Percentiles rank a stretch among this genome's conserved stretches.
Conservation (phyloP, 2,888 invertebrate genomes). For the Synanthedon myopaeformis region DNA sequence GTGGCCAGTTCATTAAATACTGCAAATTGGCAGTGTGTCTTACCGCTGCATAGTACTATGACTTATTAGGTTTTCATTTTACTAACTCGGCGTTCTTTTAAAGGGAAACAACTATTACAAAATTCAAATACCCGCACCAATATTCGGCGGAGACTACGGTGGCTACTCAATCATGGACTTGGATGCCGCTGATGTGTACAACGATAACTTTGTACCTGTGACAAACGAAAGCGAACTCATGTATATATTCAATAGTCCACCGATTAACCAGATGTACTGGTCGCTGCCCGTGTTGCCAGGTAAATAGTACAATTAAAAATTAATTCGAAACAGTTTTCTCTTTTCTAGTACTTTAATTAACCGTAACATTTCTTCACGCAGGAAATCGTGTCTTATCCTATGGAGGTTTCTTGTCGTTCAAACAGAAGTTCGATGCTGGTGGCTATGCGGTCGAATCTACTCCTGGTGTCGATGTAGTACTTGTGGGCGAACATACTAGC, state of each 20-base stretch:
- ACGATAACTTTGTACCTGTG: slow-evolving; percentile 42
- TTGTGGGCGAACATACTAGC: slow-evolving; percentile 82
- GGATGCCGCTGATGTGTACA: slow-evolving; percentile 35
- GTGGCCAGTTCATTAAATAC: too few species aligned
- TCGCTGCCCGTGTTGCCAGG: slow-evolving; percentile 55
- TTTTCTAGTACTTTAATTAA: neutral
- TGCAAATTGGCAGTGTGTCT: too few species aligned
- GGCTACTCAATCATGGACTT: slow-evolving; percentile 50
- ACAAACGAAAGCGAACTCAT: slow-evolving; percentile 48
- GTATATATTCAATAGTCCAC: slow-evolving; percentile 40
- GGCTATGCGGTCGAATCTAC: slow-evolving; percentile 49
- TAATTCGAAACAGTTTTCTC: neutral
- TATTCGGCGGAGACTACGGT: slow-evolving; percentile 48
- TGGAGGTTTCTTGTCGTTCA: slow-evolving; percentile 83
- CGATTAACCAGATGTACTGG: slow-evolving; percentile 46
- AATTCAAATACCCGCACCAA: slow-evolving; percentile 42
- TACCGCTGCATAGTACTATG: too few species aligned
- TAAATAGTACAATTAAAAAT: slow-evolving; percentile 12
- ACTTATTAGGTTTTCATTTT: neutral
- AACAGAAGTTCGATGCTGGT: slow-evolving; percentile 75
- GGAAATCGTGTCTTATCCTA: slow-evolving; percentile 88
- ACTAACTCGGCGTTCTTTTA: neutral
- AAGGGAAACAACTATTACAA: slow-evolving; percentile 44
- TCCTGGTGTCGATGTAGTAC: slow-evolving; percentile 84
- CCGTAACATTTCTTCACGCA: slow-evolving; percentile 4